Evolutionary conservation across 2,888 invertebrate species (phyloP).

Genomic region (Ophion ventricosus): DNA sequence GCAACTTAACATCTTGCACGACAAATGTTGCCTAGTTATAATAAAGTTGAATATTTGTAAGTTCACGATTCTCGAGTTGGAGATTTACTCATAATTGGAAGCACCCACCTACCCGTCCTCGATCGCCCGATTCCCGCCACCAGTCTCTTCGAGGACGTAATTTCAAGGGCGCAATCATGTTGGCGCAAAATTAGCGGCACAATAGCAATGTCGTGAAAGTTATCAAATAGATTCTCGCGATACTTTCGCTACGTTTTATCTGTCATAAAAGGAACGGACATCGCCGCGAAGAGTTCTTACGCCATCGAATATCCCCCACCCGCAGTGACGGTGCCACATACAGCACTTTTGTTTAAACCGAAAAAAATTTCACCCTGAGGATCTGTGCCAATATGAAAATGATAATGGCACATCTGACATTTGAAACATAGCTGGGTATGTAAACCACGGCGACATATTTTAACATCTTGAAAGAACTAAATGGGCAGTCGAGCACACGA

Average conservation of each 20-base stretch:
- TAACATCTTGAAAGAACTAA: conserved; percentile 4
- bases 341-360: conserved; percentile 43
- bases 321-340: conserved; percentile 43
- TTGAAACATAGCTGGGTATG: conserved; percentile 18
- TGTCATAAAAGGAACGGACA: conserved; percentile 46
- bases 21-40: no score
- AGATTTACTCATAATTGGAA: no score
- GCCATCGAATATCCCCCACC: conserved; percentile 37
- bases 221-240: neutral
- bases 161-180: no score
- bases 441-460: conserved; percentile 20
- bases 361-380: neutral
- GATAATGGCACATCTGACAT: conserved; percentile 25
- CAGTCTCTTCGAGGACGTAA: no score
- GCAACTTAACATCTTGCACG: no score
- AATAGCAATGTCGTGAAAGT: neutral
- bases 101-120: no score
- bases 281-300: conserved; percentile 38
- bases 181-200: no score
- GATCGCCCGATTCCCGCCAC: no score
- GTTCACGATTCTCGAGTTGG: no score
- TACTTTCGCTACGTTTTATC: conserved; percentile 38
- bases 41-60: no score
- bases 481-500: neutral
- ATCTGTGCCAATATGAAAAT: conserved; percentile 9